These are phyloP conservation scores for Sipha maydis DNA, from an alignment of 2,888 invertebrate genomes.

Conservation along the genomic window DNA sequence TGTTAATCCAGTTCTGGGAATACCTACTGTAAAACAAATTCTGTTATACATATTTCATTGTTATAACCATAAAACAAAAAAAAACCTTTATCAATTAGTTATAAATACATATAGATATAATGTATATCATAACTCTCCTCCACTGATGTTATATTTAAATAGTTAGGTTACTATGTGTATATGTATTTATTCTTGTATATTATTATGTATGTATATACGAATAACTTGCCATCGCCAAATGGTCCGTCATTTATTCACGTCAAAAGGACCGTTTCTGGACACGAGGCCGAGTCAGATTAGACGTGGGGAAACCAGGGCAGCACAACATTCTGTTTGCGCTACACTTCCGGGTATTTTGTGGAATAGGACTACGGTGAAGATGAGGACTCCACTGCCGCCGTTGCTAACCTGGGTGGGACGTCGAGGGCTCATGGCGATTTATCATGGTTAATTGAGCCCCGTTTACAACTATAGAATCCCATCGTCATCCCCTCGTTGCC, in stretches of 20 bases:
- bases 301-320: background rate
- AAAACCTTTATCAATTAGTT: background rate
- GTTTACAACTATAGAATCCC: conserved; percentile 22
- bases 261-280: conserved; percentile 25
- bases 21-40: background rate
- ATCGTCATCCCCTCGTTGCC: background rate
- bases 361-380: background rate
- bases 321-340: background rate
- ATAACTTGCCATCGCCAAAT: conserved; percentile 17
- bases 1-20: too few relatives aligned
- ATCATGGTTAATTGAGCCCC: conserved; percentile 57
- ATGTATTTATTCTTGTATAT: background rate
- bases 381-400: background rate
- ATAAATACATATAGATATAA: background rate
- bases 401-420: background rate
- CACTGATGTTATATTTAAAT: background rate
- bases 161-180: background rate
- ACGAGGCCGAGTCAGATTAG: background rate
- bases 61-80: background rate
- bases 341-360: conserved; percentile 28
- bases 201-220: background rate
- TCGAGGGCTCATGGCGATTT: conserved; percentile 38
- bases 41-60: background rate
- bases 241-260: conserved; percentile 47
- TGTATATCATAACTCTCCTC: background rate